A percentile compares a stretch with the other conserved stretches of the same genome.
Evolutionary conservation across 2,113 vertebrate species (phyloP).

Genomic region (Sialia sialis): DNA sequence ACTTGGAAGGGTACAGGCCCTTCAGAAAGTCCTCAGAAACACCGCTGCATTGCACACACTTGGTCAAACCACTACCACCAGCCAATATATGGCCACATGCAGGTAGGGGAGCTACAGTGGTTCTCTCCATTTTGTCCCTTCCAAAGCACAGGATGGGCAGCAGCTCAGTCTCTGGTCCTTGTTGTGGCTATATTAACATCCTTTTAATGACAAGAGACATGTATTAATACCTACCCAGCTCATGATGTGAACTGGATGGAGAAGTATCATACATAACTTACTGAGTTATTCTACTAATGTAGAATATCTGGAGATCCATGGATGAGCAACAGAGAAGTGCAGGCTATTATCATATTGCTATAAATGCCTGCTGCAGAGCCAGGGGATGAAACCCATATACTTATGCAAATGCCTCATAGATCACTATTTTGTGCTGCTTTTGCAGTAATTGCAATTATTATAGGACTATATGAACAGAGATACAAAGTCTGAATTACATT

Average conservation of each 20-base stretch:
- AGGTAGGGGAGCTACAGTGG: accelerated
- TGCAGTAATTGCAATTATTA: constrained; percentile 20
- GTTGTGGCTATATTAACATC: not conserved
- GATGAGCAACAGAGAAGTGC: not conserved
- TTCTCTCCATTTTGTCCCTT: not conserved
- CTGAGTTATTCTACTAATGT: too few species aligned
- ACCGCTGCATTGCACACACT: not conserved
- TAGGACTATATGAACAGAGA: not conserved
- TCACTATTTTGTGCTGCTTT: not conserved
- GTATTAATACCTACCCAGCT: not conserved
- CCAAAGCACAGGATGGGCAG: not conserved
- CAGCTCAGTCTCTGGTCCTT: not conserved
- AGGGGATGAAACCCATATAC: not conserved
- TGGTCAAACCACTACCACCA: not conserved
- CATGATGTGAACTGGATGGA: not conserved
- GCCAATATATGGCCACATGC: accelerated
- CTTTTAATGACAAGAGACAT: not conserved
- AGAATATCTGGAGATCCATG: not conserved
- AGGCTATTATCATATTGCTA: not conserved
- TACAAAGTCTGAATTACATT: constrained; percentile 4
- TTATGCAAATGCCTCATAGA: constrained; percentile 22
- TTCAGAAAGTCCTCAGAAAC: not conserved
- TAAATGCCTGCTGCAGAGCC: not conserved
- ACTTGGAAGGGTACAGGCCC: not conserved
- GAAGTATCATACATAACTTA: not conserved